A percentile compares a stretch with the other conserved stretches of the same genome.
phyloP scores from a whole-genome alignment of 2,888 invertebrate genomes.

The Apomyelois bistriatella region DNA sequence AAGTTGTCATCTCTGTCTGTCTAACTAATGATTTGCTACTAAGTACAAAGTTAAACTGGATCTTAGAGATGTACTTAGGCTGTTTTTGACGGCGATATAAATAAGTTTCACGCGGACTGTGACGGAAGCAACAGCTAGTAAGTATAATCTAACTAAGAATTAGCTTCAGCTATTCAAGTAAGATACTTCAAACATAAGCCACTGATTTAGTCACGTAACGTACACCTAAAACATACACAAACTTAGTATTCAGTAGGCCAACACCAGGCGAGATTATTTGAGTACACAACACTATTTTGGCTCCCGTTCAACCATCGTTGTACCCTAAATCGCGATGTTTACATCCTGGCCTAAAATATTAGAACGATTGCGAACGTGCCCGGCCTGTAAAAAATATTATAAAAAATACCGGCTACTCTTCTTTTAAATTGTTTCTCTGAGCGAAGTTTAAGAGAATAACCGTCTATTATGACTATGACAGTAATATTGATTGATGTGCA shows the following conservation, averaged over 20 bases:
- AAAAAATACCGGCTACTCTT: conserved; percentile 5
- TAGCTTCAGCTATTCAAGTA: not conserved
- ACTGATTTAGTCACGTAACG: not conserved
- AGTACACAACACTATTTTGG: conserved; percentile 25
- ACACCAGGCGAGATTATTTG: conserved; percentile 1
- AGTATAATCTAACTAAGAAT: not conserved
- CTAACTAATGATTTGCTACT: no score
- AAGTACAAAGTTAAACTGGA: no score
- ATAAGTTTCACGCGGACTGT: no score
- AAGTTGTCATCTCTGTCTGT: no score
- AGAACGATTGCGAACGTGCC: conserved; percentile 36
- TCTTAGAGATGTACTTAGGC: no score
- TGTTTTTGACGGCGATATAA: no score
- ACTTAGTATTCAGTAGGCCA: conserved; percentile 8
- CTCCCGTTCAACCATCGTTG: conserved; percentile 27
- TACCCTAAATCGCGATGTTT: conserved; percentile 48
- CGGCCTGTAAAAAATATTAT: conserved; percentile 21
- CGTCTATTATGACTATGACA: no score
- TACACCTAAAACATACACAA: conserved; percentile 4
- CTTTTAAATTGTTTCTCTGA: conserved; percentile 6
- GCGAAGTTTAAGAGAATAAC: not conserved
- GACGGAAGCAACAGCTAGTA: no score
- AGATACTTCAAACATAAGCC: not conserved
- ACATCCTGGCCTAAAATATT: conserved; percentile 48
- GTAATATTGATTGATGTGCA: no score